Conservation (phyloP, 2,797 vertebrate species). For the Brachyrhaphis roseni region DNA sequence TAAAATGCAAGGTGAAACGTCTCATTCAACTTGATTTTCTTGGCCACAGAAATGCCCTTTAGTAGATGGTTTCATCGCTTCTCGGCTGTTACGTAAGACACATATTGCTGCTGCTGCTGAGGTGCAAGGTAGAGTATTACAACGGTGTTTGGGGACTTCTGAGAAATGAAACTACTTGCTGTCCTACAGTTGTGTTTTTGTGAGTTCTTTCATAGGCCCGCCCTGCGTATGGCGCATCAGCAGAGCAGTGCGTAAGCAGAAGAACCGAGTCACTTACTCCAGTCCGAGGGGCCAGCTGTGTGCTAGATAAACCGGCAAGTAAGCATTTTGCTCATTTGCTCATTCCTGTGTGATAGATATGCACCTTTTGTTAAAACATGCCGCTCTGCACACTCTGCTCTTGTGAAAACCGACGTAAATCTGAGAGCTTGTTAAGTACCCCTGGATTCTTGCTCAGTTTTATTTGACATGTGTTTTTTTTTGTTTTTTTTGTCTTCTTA, state of each 20-base stretch:
- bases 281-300: slow-evolving; percentile 69
- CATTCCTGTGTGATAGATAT: slow-evolving; percentile 12
- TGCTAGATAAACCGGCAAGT: slow-evolving; percentile 71
- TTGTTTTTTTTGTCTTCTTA: slow-evolving; percentile 21
- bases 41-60: not conserved
- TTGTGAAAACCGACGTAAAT: not conserved
- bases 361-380: slow-evolving; percentile 6
- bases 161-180: slow-evolving; percentile 39
- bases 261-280: slow-evolving; percentile 48
- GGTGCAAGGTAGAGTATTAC: slow-evolving; percentile 5
- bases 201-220: slow-evolving; percentile 36
- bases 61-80: not conserved
- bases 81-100: slow-evolving; percentile 15
- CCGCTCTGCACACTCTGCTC: slow-evolving; percentile 9
- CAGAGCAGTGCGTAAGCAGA: slow-evolving; percentile 58
- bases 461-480: not conserved
- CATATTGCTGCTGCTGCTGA: slow-evolving; percentile 9
- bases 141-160: slow-evolving; percentile 18
- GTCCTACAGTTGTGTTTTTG: slow-evolving; percentile 22
- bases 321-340: slow-evolving; percentile 48
- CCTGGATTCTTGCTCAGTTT: not conserved
- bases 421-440: not conserved
- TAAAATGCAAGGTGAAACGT: not conserved
- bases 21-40: not conserved
- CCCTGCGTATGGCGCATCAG: slow-evolving; percentile 46